Evolutionary conservation across 2,797 vertebrate genomes (phyloP), one percentile per base, ranked within the genome.

Genomic region (Rhadinocentrus ornatus): DNA sequence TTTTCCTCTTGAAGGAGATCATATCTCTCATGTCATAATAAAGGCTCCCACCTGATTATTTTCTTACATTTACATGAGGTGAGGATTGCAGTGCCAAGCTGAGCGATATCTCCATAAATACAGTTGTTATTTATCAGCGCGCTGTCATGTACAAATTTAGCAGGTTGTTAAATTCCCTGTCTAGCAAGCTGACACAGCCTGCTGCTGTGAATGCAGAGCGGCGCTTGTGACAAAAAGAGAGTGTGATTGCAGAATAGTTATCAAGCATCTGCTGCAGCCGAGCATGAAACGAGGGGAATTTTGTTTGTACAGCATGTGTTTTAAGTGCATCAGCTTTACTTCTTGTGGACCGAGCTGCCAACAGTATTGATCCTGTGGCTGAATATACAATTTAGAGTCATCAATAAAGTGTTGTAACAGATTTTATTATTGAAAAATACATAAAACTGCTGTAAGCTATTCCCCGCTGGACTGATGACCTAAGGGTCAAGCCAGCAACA

Each of bases 141-240:
- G 67, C 75, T 90, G 91, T 88, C 88, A 89, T 90, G 92, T 88
- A 86, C 86, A 84, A 80, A 88, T 90, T 87, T 88, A 91, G 86
- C 86, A 80, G 84, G 83, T 85, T 92, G 89, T 89, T 92, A 88
- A 85, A 90, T 87, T 82, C 73, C 65, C 78, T 39, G 60, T 86
- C 80, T 83, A 52, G 82, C 69, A 55, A 55, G 87, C 80, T 83
- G 88, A 88, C 91, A 86, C 75, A 50, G 84, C 73, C 84, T 26
- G 80, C 77, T 73, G 87, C 85, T 72, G 84, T 81, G 88, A 89
- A 91, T 78, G 81, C 84, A 86, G 82, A 88, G 88, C 58, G 83
- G 61, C 62, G 78, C 73, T 78, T 63, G 75, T 82, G 84, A 88
- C 86, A 81, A 78, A 86, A 85, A 77, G 73, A 77, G 72, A 76